phyloP scores from a whole-genome alignment of 2,113 vertebrate genomes.

The Gnathochromis pfefferi region DNA sequence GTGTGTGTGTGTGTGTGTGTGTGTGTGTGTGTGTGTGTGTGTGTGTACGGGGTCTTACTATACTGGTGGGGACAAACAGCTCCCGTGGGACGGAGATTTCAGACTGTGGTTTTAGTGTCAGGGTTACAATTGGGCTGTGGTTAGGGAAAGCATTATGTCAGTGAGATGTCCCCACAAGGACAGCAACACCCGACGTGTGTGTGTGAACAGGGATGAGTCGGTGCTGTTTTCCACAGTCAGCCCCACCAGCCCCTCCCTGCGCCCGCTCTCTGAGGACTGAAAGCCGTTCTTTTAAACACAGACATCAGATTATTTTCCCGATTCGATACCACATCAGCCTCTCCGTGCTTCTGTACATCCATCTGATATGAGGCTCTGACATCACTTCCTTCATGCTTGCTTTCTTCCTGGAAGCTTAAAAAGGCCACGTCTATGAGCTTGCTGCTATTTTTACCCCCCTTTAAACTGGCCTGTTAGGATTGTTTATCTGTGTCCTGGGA shows the following conservation, averaged over 20 bases:
- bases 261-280: not conserved
- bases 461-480: conserved; percentile 30
- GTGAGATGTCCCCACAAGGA: not conserved
- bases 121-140: not conserved
- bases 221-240: not conserved
- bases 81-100: too few relatives aligned
- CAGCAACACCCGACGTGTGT: not conserved
- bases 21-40: not conserved
- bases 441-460: conserved; percentile 32
- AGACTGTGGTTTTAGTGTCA: too few relatives aligned
- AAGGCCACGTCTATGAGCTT: not conserved
- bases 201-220: not conserved
- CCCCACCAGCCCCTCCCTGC: not conserved
- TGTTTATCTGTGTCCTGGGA: conserved; percentile 38
- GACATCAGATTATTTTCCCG: not conserved
- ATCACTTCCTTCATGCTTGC: not conserved
- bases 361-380: not conserved
- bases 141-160: not conserved
- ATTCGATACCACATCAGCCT: not conserved
- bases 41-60: not conserved
- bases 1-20: not conserved
- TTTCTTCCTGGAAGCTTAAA: not conserved
- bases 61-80: too few relatives aligned
- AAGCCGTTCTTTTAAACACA: not conserved
- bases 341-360: not conserved